These are phyloP conservation scores for Xanthia icteritia DNA, from an alignment of 2,888 invertebrate species.

Conservation along the genomic window DNA sequence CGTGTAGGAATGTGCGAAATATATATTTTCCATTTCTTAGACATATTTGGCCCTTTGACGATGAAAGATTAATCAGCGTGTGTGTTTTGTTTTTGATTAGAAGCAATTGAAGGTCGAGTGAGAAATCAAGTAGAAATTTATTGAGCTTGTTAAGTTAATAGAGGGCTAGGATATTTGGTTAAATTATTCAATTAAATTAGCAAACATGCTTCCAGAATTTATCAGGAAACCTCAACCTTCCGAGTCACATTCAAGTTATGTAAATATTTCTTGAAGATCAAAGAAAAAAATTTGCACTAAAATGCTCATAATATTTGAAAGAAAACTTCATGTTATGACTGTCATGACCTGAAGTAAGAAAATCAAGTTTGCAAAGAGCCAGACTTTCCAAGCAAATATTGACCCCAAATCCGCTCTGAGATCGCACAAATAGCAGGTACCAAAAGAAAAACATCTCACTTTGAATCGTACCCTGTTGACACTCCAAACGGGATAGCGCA, in stretches of 20 bases:
- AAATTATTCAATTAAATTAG: neutral
- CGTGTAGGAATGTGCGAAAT: slow-evolving; percentile 67
- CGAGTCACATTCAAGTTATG: neutral
- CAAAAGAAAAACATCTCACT: slow-evolving; percentile 44
- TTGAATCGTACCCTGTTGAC: slow-evolving; percentile 68
- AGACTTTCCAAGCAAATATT: slow-evolving; percentile 19
- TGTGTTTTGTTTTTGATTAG: slow-evolving; percentile 49
- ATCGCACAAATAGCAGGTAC: slow-evolving; percentile 32
- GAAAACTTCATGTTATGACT: neutral
- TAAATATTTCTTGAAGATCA: neutral
- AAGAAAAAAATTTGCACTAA: neutral
- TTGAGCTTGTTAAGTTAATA: neutral
- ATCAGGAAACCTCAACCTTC: neutral
- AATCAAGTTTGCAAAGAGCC: slow-evolving; percentile 16
- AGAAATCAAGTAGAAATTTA: neutral
- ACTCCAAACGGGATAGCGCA: slow-evolving; percentile 67
- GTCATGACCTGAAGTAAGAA: neutral
- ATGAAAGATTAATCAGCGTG: slow-evolving; percentile 44
- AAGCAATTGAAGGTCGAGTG: neutral
- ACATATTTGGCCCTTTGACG: slow-evolving; percentile 38
- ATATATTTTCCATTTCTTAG: slow-evolving; percentile 35
- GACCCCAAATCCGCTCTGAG: slow-evolving; percentile 18
- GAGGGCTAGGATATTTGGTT: neutral
- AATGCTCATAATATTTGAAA: neutral
- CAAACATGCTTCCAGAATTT: neutral